Evolutionary conservation across 2,113 vertebrate genomes (phyloP), one percentile per base, ranked within the genome.

Genomic region (Hyperopisus bebe): DNA sequence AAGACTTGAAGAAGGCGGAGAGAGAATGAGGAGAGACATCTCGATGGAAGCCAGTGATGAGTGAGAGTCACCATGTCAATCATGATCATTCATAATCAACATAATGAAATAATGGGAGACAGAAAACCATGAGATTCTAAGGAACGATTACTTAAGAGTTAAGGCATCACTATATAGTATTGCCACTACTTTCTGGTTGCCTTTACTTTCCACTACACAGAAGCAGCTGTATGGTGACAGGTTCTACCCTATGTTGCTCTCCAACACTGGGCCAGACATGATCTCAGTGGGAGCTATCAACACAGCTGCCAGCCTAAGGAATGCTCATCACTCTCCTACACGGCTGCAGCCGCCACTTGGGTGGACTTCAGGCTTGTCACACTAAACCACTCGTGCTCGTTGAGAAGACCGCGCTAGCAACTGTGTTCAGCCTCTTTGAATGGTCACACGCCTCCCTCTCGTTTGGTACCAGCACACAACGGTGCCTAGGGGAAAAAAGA

Each of bases 21-120:
- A 93, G 91, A 93, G 91, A 90, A 90, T 93, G 91, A 92, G 88
- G 93, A 90, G 90, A 91, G 92, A 86, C 91, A 91, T 39, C 31
- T 77, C 2, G 74, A 90, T 90, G 47, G 35, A 39, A 91, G 90
- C 86, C 88, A 89, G 90, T 91, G 27, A 58, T 27, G 53, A 58
- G 50, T 55, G 21, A 70, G 58, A 46, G n/a, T 47, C 15, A 50
- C n/a, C 62, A 24, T 13, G 3, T 85, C 19, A 5, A 39, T 47
- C 88, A 80, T 80, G 66, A 10, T 39, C 19, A 80, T 77, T 89
- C 24, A 89, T 35, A 17, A 31, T 46, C 48, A 53, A 35, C 19
- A n/a, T 35, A 39, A 50, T 51, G 70, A 53, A 35, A 77, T 19
- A 35, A 35, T 10, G 15, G 88, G 31, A 35, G 62, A 70, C 31